A percentile compares a stretch with the other conserved stretches of the same genome.
Conservation (phyloP, 2,888 invertebrate species). For the Sinopyrophorus schimmeli region DNA sequence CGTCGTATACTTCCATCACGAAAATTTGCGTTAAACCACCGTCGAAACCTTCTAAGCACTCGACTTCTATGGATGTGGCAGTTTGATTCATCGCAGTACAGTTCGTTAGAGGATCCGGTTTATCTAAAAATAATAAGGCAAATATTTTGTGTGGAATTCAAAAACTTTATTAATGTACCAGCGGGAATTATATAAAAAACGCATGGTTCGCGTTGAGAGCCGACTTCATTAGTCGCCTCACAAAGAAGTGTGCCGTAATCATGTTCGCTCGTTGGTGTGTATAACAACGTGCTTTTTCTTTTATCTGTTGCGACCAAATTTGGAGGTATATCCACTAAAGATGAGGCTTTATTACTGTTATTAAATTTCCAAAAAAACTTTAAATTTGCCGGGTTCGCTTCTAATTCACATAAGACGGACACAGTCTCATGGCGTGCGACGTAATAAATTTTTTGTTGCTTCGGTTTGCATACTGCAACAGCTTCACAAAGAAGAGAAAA, state of each 20-base stretch:
- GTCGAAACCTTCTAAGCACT: slow-evolving; percentile 76
- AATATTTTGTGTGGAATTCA: slow-evolving; percentile 25
- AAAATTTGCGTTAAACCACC: slow-evolving; percentile 77
- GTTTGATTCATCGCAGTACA: slow-evolving; percentile 76
- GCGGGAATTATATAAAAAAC: slow-evolving; percentile 75
- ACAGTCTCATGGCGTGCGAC: slow-evolving; percentile 72
- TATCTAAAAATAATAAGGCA: slow-evolving; percentile 57
- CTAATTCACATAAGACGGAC: slow-evolving; percentile 71
- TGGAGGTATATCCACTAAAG: slow-evolving; percentile 69
- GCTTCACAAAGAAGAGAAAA: slow-evolving; percentile 59
- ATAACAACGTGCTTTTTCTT: slow-evolving; percentile 66
- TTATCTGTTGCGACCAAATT: slow-evolving; percentile 65
- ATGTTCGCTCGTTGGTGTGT: slow-evolving; percentile 70
- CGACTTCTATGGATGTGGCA: slow-evolving; percentile 70
- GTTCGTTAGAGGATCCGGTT: slow-evolving; percentile 73
- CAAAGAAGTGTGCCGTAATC: slow-evolving; percentile 77
- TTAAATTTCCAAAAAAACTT: slow-evolving; percentile 78
- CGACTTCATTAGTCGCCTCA: slow-evolving; percentile 74
- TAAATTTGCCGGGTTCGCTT: slow-evolving; percentile 71
- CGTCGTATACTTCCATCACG: slow-evolving; percentile 70
- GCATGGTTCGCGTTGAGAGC: slow-evolving; percentile 72
- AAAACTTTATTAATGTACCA: slow-evolving; percentile 58
- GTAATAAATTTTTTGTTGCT: slow-evolving; percentile 70
- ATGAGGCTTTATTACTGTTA: slow-evolving; percentile 62
- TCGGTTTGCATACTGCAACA: slow-evolving; percentile 72